Base-by-base conservation (phyloP, 1,140 invertebrate species). In the Hycleus cichorii region DNA sequence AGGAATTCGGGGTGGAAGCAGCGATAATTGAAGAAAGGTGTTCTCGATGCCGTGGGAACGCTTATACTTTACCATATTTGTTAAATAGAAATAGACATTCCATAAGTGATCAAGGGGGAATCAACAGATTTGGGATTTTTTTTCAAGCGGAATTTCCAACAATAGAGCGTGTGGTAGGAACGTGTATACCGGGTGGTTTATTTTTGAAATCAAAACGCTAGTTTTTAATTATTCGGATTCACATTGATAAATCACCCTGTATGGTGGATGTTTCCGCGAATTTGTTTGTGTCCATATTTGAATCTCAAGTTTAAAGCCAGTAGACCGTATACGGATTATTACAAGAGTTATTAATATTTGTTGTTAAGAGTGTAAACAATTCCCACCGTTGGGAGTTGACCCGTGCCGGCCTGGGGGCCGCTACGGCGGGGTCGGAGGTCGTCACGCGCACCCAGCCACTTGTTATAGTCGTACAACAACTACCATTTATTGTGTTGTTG, bases 21-120 rank as follows among this genome's bases (percentile, higher is more conserved):
- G 55, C 55, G 58, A 63, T 63, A 63, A 63, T 62, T 57, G 57
- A 62, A 58, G 57, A 62, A 62, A 59, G 60, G 60, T 62, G 60
- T 59, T 62, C 51, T 49, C 32, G 4, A 38, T 26, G 46, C 50
- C 60, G 60, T 62, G 60, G 60, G 60, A 62, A 61, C 18, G 11
- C 50, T 12, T 53, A 58, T 58, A 52, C 60, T 51, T 45, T 50
- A 58, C 47, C 55, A 59, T 40, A 44, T 43, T 39, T 24, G 38
- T 18, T 47, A 11, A 43, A 32, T 38, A 38, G 25, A 12, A n/a
- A 39, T 49, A 39, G 59, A 44, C 42, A 56, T 60, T 59, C 55
- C 47, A 45, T 58, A 54, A 54, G 58, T 59, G 58, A 55, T 49
- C 53, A 49, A 18, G 18, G 18, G 18, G 18, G 18, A 18, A 18